Percentiles rank a stretch among this genome's conserved stretches.
Evolutionary conservation across 2,113 vertebrate species (phyloP).

Genomic region (Rhabdomys dilectus): DNA sequence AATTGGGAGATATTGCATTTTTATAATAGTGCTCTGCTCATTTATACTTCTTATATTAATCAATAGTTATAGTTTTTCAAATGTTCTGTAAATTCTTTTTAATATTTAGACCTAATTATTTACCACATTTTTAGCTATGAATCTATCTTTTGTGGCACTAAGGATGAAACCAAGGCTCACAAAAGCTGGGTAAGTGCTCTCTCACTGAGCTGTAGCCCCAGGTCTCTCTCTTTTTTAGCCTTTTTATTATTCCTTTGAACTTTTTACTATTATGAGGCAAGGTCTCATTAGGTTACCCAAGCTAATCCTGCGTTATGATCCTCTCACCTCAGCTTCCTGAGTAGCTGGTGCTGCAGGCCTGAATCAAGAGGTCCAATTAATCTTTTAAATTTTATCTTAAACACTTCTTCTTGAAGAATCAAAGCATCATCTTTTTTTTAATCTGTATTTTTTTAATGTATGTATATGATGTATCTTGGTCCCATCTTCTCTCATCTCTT

Average conservation of each 20-base stretch:
- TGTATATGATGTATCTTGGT: not conserved
- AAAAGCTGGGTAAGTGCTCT: not conserved
- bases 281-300: not conserved
- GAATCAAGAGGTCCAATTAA: not conserved
- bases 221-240: not conserved
- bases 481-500: not conserved
- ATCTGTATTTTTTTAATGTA: not conserved
- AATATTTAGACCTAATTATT: not conserved
- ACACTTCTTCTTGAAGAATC: slow-evolving; percentile 1
- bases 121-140: not conserved
- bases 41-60: not conserved
- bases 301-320: not conserved
- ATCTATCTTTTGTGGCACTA: not conserved
- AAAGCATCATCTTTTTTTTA: slow-evolving; percentile 24
- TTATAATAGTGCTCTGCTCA: not conserved
- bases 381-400: slow-evolving; percentile 45
- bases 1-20: not conserved
- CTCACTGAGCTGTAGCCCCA: not conserved
- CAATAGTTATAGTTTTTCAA: not conserved
- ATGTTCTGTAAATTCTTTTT: slow-evolving; percentile 29
- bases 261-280: not conserved
- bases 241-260: not conserved
- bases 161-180: not conserved
- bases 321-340: not conserved
- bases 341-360: not conserved